A percentile compares a stretch with the other conserved stretches of the same genome.
Evolutionary conservation across 2,113 vertebrate species (phyloP).

Genomic region (Sphaerodactylus townsendi): DNA sequence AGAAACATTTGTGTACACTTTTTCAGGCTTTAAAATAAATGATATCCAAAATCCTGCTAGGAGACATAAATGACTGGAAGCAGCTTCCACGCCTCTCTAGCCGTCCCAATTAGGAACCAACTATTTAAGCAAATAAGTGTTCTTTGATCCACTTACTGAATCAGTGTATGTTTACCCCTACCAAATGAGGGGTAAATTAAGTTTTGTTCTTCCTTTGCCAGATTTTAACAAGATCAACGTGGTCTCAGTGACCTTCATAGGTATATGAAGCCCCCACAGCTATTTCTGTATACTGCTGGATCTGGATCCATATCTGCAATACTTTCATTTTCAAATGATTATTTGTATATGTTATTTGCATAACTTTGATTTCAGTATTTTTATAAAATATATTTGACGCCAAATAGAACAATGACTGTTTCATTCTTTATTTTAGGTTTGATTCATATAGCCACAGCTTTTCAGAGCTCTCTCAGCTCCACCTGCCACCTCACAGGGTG

Average conservation of each 20-base stretch:
- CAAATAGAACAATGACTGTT: background rate
- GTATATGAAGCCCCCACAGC: too few species aligned
- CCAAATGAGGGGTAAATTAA: background rate
- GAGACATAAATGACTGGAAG: background rate
- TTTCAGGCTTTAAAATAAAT: too few species aligned
- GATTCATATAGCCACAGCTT: background rate
- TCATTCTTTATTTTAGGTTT: background rate
- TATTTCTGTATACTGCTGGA: background rate
- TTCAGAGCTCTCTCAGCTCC: too few species aligned
- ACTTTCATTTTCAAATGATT: background rate
- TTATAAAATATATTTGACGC: background rate
- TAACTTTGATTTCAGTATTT: background rate
- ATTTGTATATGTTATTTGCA: background rate
- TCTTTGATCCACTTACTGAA: too few species aligned
- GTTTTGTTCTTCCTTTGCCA: too few species aligned
- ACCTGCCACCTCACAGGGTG: too few species aligned
- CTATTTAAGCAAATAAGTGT: too few species aligned
- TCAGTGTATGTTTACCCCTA: background rate
- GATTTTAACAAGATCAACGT: background rate
- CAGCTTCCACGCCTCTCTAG: too few species aligned
- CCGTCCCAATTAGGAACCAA: background rate
- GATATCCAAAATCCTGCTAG: background rate
- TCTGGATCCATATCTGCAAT: background rate
- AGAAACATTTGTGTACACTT: background rate
- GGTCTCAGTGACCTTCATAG: too few species aligned